Conservation (phyloP, 2,113 vertebrate species). For the Montifringilla adamsi region DNA sequence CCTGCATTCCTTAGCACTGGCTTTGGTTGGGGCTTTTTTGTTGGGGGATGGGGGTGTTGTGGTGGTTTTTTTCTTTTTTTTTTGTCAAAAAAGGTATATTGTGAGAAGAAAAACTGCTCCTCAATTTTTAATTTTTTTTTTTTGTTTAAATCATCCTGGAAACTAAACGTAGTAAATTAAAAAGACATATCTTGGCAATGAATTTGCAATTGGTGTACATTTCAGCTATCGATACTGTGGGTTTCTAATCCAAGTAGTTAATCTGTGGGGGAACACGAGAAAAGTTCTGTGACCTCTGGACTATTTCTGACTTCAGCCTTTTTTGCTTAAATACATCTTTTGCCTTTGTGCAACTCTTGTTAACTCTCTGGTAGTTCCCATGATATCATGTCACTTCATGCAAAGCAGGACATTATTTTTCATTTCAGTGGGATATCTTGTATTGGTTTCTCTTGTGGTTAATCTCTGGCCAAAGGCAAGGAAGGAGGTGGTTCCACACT, state of each 20-base stretch:
- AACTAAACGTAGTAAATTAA: not conserved
- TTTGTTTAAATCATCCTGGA: not conserved
- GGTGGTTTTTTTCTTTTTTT: not conserved
- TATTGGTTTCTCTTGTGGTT: not conserved
- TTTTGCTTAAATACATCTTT: not conserved
- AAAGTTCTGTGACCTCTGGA: not conserved
- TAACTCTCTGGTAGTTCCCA: not conserved
- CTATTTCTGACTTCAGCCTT: not conserved
- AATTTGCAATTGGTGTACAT: not conserved
- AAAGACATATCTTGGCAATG: not conserved
- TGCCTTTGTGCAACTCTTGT: not conserved
- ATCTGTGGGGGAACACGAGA: not conserved
- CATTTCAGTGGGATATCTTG: not conserved
- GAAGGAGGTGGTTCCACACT: not conserved
- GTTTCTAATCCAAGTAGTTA: not conserved
- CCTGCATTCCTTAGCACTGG: not conserved
- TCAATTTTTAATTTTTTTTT: not conserved
- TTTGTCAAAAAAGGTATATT: not conserved
- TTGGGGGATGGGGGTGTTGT: too few species aligned
- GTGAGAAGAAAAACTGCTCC: not conserved
- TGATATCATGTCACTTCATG: not conserved
- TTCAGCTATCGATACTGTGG: not conserved
- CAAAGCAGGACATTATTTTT: not conserved
- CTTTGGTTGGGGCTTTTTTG: not conserved
- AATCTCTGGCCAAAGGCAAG: not conserved